Conservation (phyloP, 2,888 invertebrate species). For the Seira musarum region DNA sequence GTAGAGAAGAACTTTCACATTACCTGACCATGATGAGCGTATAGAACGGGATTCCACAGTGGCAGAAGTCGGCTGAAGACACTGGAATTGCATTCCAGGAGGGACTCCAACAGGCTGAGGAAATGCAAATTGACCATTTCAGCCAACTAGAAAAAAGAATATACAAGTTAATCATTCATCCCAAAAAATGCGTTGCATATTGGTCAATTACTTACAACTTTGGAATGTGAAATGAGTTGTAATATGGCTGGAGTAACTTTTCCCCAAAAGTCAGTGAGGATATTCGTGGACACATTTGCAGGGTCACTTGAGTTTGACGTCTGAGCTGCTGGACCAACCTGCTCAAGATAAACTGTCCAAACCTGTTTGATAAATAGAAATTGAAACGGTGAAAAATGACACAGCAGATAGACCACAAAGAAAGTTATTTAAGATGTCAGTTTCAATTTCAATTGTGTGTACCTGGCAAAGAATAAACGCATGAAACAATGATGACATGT, state of each 20-base stretch:
- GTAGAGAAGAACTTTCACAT: too few relatives aligned
- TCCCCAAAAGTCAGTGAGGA: slow-evolving; percentile 98
- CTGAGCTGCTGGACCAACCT: slow-evolving; percentile 78
- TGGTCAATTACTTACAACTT: slow-evolving; percentile 79
- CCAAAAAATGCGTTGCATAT: neutral
- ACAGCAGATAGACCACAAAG: too few relatives aligned
- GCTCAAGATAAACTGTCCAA: slow-evolving; percentile 99
- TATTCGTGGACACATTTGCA: slow-evolving; percentile 83
- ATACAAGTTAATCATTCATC: too few relatives aligned
- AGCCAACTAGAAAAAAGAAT: slow-evolving; percentile 80
- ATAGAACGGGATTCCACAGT: slow-evolving; percentile 96
- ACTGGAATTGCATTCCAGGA: slow-evolving; percentile 95
- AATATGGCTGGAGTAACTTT: slow-evolving; percentile 96
- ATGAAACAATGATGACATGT: slow-evolving; percentile 97
- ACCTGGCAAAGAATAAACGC: slow-evolving; percentile 97
- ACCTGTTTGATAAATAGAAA: too few relatives aligned
- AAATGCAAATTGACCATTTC: slow-evolving; percentile 99
- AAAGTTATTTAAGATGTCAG: neutral
- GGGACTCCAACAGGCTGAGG: slow-evolving; percentile 92
- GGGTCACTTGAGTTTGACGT: slow-evolving; percentile 78
- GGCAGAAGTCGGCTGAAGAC: slow-evolving; percentile 93
- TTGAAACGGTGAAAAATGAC: slow-evolving; percentile 15
- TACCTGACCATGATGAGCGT: slow-evolving; percentile 73
- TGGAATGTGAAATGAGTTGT: slow-evolving; percentile 92
- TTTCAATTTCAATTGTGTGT: too few relatives aligned